phyloP scores from a whole-genome alignment of 1,140 invertebrate genomes.

The Leptinotarsa defecta region DNA sequence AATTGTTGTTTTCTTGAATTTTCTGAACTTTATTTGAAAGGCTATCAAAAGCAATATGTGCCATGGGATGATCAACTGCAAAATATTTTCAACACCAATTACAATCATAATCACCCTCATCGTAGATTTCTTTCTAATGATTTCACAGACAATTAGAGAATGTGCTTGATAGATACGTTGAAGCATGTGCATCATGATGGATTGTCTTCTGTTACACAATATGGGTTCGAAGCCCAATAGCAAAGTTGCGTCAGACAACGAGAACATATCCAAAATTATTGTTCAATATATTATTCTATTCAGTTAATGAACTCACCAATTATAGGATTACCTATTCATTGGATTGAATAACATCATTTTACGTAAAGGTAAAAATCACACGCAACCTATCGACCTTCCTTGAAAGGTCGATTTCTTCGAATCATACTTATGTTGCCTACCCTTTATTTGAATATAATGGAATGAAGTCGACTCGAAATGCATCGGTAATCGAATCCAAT shows the following conservation, averaged over 20 bases:
- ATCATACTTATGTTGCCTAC: neutral
- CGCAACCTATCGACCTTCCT: slow-evolving; percentile 2
- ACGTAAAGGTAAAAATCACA: slow-evolving; percentile 1
- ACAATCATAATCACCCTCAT: no score
- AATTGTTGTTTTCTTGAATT: no score
- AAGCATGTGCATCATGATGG: no score
- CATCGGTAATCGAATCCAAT: neutral
- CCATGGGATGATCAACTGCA: no score
- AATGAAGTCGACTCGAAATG: neutral
- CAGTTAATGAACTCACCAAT: neutral
- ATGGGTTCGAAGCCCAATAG: neutral
- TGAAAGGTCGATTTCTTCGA: neutral
- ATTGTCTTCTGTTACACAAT: neutral
- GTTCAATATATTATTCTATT: neutral
- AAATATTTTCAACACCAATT: no score
- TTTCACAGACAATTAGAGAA: no score
- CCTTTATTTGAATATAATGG: neutral
- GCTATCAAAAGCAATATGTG: no score
- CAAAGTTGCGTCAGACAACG: neutral
- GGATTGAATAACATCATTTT: neutral
- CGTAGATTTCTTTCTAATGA: no score
- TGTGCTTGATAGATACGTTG: no score
- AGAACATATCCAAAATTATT: neutral
- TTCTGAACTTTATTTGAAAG: no score
- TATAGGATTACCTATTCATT: neutral